These are phyloP conservation scores for Watersipora subatra DNA, from an alignment of 1,140 invertebrate genomes.

Conservation along the genomic window DNA sequence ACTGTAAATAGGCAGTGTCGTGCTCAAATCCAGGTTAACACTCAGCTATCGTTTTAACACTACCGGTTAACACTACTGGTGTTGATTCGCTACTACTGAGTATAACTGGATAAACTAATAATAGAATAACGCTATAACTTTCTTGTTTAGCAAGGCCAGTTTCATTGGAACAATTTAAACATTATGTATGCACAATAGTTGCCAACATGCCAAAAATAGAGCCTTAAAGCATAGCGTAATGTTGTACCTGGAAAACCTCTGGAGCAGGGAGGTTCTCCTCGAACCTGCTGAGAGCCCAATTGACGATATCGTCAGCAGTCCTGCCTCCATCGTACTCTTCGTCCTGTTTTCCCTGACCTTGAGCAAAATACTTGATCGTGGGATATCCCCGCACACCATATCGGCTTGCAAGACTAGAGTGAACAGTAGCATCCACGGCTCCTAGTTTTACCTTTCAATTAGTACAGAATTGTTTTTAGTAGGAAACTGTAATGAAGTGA, in stretches of 20 bases:
- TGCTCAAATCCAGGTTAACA: not conserved
- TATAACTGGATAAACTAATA: too few species aligned
- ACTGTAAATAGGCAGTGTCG: conserved; percentile 24
- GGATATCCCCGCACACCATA: conserved; percentile 69
- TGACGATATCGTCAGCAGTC: conserved; percentile 73
- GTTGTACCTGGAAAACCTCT: conserved; percentile 69
- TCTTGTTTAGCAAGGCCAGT: too few species aligned
- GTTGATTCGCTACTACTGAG: too few species aligned
- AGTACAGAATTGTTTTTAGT: not conserved
- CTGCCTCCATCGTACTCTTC: conserved; percentile 66
- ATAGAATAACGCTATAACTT: not conserved
- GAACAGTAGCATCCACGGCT: conserved; percentile 85
- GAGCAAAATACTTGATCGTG: conserved; percentile 86
- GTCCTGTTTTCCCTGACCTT: conserved; percentile 60
- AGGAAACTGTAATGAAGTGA: not conserved
- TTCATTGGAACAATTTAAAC: too few species aligned
- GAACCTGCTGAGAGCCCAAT: conserved; percentile 72
- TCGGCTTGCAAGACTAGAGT: conserved; percentile 56
- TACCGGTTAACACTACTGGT: too few species aligned
- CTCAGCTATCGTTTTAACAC: not conserved
- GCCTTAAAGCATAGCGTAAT: too few species aligned
- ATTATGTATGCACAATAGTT: too few species aligned
- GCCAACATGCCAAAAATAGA: too few species aligned
- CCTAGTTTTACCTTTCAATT: conserved; percentile 61
- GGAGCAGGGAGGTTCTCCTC: conserved; percentile 75